phyloP scores from a whole-genome alignment of 1,140 invertebrate species.

The Brachionus asplanchnoidis region DNA sequence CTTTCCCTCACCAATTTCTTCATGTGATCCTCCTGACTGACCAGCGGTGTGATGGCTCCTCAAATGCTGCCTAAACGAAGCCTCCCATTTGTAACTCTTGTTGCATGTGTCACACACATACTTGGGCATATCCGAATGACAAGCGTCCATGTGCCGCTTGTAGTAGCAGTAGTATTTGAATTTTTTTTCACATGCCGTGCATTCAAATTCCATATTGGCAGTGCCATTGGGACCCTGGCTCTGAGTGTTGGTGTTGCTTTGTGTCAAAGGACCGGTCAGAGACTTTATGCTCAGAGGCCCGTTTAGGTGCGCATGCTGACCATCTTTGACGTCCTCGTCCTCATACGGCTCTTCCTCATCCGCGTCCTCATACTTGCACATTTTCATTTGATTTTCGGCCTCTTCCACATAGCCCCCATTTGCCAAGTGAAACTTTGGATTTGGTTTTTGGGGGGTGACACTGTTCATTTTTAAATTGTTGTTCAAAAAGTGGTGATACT shows the following conservation, averaged over 20 bases:
- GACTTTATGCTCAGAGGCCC: slow-evolving; percentile 22
- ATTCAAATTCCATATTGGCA: slow-evolving; percentile 25
- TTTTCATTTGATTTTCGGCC: not conserved
- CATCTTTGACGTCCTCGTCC: not conserved
- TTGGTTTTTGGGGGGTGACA: not conserved
- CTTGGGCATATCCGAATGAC: slow-evolving; percentile 36
- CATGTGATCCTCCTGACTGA: not conserved
- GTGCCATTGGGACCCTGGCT: not conserved
- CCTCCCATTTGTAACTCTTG: slow-evolving; percentile 42
- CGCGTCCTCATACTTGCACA: not conserved
- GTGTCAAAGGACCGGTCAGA: slow-evolving; percentile 1
- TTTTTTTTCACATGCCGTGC: slow-evolving; percentile 33
- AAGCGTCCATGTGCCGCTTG: slow-evolving; percentile 39
- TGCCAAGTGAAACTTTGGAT: not conserved
- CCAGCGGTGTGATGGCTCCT: slow-evolving; percentile 12
- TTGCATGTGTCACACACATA: slow-evolving; percentile 37
- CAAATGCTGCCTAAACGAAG: slow-evolving; percentile 34
- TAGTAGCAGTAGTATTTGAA: slow-evolving; percentile 41
- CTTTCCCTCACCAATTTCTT: not conserved
- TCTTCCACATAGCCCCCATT: slow-evolving; percentile 15
- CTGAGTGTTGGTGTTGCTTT: slow-evolving; percentile 3
- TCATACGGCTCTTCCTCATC: slow-evolving; percentile 1
- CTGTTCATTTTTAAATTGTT: slow-evolving; percentile 22
- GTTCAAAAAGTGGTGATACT: slow-evolving; percentile 33
- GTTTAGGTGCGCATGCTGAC: not conserved